Evolutionary conservation across 2,113 vertebrate genomes (phyloP), one percentile per base, ranked within the genome.

Genomic region (Plestiodon gilberti): DNA sequence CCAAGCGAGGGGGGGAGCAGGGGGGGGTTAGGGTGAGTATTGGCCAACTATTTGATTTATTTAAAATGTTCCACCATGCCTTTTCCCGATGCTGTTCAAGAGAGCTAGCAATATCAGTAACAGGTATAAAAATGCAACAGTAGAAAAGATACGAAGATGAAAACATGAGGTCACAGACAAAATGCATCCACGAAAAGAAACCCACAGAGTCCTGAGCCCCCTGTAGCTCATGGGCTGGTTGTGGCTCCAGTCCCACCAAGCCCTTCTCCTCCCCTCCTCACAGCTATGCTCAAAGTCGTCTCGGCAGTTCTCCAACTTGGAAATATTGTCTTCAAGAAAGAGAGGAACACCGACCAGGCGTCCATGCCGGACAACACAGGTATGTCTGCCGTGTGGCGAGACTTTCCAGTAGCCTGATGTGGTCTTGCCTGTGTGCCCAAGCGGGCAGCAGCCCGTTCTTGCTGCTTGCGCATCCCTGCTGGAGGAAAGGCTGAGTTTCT

Each of bases 331-430:
- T 99, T 99, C 96, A 98, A 99, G 94, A 99, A 98, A 91, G 98
- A 99, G 89, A 97, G 98, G 90, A 99, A 98, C 94, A 99, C 97
- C 20, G 98, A 99, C 93, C 98, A 99, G 93, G 98, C 98, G 0
- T 98, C 98, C 70, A 98, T 99, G 98, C 98, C 98, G 0, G 98
- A 99, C n/a, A 97, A 99, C 88, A 98, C 98, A 57, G 98, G 98
- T 99, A 96, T 57, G 67, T 3, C 7, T 14, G 18, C 61, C 15
- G 2, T 1, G 0, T 25, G 40, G 43, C 30, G 62, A 69, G 22
- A 25, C 25, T 38, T 2, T 28, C 61, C 74, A 8, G 28, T 43
- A 14, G 25, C 52, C 48, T 25, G 48, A 30, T 35, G 52, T n/a
- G 57, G 75, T n/a, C 40, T 1, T 7, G 48, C 1, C 2, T 10